These are phyloP conservation scores for Exocentrus adspersus DNA, from an alignment of 2,888 invertebrate genomes.

Conservation along the genomic window DNA sequence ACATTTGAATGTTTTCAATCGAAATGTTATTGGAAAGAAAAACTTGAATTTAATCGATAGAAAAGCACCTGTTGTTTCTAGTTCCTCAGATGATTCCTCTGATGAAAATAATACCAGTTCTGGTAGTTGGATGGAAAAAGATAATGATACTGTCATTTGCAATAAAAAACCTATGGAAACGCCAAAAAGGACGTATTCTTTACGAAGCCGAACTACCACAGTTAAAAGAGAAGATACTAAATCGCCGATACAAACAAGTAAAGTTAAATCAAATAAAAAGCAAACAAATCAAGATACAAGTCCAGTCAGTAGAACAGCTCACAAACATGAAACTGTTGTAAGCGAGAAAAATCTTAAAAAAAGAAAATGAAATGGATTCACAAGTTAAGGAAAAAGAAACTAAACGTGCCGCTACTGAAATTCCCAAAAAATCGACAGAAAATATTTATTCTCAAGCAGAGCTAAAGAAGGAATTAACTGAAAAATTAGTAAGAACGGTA, in stretches of 20 bases:
- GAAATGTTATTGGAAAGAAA: slow-evolving; percentile 55
- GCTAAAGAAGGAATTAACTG: slow-evolving; percentile 50
- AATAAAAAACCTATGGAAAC: slow-evolving; percentile 29
- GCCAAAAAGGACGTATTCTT: slow-evolving; percentile 31
- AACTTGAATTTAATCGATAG: slow-evolving; percentile 53
- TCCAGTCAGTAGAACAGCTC: background rate
- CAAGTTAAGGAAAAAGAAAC: background rate
- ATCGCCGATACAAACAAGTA: background rate
- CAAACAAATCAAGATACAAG: slow-evolving; percentile 1
- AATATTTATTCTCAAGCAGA: slow-evolving; percentile 16
- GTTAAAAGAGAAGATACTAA: background rate
- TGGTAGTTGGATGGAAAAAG: slow-evolving; percentile 24
- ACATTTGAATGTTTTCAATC: slow-evolving; percentile 47
- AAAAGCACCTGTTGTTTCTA: slow-evolving; percentile 14
- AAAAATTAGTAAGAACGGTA: slow-evolving; percentile 52
- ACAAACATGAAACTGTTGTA: background rate
- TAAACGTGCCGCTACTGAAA: background rate
- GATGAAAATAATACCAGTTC: slow-evolving; percentile 11
- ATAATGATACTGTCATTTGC: slow-evolving; percentile 43
- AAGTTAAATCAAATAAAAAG: slow-evolving; percentile 4
- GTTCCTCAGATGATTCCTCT: slow-evolving; percentile 24
- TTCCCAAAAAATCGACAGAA: background rate
- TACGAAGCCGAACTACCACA: slow-evolving; percentile 27
- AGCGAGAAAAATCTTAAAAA: background rate
- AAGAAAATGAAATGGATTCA: background rate